Evolutionary conservation across 2,113 vertebrate species (phyloP), one percentile per base, ranked within the genome.

Genomic region (Upupa epops): DNA sequence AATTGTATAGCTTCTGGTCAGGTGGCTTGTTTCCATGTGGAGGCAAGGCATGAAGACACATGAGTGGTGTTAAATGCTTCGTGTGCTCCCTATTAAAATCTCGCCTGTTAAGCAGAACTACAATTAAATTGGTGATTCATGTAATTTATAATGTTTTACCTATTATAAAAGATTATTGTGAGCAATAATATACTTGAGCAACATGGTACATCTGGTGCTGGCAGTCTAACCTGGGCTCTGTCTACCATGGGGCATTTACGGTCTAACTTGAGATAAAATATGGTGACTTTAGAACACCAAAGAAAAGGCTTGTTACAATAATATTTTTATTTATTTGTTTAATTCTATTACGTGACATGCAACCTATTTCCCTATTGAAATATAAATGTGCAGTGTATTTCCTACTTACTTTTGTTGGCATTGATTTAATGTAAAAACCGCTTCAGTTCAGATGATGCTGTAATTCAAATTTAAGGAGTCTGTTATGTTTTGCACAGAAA

Each of bases 401-500:
- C 55, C 19, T 92, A 2, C 13, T 73, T 90, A 37, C 3, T 78
- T 78, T 82, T 90, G 32, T 88, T 88, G 64, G 18, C 58, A 45
- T 25, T 52, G n/a, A 48, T 59, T 78, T 69, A 81, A 15, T 37
- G 29, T 76, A 64, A 88, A 91, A 75, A 55, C 2, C n/a, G 51
- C 29, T 21, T 22, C 9, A 42, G 26, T 58, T 77, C 51, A 78
- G 46, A 37, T 86, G 71, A 42, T 81, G 31, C 73, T 93, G 80
- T 72, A 31, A 37, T 84, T 88, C 72, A 63, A 13, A 94, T 26
- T 46, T 91, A 6, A 94, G 59, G 11, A 81, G 15, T 52, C 63
- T 88, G 94, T 83, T 58, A 40, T 74, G 40, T 96, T 96, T 96
- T 94, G 49, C 82, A 88, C 96, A 99, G 99, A 99, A 99, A 98